These are phyloP conservation scores for Ictalurus furcatus DNA, from an alignment of 2,113 vertebrate species.

Conservation along the genomic window DNA sequence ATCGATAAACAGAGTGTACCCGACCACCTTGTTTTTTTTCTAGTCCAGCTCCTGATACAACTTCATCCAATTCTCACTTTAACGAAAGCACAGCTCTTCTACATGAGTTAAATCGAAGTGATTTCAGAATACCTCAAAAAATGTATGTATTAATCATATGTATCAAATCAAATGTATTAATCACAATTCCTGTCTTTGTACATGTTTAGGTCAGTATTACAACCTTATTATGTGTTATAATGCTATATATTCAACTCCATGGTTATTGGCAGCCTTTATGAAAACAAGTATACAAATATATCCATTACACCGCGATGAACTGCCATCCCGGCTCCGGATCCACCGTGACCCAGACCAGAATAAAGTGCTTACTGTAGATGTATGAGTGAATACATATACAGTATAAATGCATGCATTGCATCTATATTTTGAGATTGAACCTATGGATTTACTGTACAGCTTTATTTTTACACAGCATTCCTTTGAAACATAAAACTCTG, in stretches of 20 bases:
- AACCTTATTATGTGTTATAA: slow-evolving; percentile 10
- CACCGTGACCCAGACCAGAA: not conserved
- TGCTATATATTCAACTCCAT: not conserved
- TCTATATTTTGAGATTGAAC: not conserved
- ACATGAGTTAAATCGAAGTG: not conserved
- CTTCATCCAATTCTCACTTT: not conserved
- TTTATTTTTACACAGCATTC: not conserved
- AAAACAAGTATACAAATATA: not conserved
- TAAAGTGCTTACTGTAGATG: not conserved
- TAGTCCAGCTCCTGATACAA: not conserved
- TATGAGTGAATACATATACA: not conserved
- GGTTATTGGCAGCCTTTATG: not conserved
- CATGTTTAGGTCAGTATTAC: slow-evolving; percentile 15
- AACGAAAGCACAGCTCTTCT: slow-evolving; percentile 46
- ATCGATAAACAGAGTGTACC: not conserved
- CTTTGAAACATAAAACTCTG: not conserved
- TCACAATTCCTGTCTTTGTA: slow-evolving; percentile 4
- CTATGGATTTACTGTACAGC: not conserved
- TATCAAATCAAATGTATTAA: not conserved
- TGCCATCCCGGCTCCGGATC: not conserved
- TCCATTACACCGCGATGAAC: not conserved
- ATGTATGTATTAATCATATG: not conserved
- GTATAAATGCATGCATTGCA: not conserved
- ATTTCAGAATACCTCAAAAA: slow-evolving; percentile 32
- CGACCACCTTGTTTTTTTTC: not conserved